Evolutionary conservation across 2,797 vertebrate genomes (phyloP).

Genomic region (Psittacula derbiana): DNA sequence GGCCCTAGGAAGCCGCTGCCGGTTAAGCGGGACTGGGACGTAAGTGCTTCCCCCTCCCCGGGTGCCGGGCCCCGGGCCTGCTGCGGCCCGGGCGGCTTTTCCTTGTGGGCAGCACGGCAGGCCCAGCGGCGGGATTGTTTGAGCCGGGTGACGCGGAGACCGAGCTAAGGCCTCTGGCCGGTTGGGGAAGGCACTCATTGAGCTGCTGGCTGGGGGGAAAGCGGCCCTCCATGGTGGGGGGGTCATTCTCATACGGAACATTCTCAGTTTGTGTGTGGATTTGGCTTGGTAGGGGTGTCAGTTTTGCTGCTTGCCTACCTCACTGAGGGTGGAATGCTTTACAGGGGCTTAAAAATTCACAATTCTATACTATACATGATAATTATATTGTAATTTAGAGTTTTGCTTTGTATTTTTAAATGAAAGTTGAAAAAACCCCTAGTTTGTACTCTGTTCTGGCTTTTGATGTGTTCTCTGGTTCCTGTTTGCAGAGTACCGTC

Average conservation of each 20-base stretch:
- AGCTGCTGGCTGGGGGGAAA: background rate
- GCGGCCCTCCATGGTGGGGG: background rate
- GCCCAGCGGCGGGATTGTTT: background rate
- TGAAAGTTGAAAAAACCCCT: background rate
- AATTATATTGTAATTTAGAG: background rate
- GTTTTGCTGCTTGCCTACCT: background rate
- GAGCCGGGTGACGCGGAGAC: background rate
- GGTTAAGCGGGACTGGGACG: constrained; percentile 44
- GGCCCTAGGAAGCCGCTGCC: background rate
- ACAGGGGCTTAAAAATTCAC: rapidly evolving
- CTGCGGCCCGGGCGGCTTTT: background rate
- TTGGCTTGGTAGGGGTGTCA: rapidly evolving
- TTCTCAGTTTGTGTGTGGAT: rapidly evolving
- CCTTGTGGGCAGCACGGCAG: background rate
- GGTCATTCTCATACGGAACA: too few species aligned
- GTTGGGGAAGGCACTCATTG: background rate
- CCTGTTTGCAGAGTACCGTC: constrained; percentile 82
- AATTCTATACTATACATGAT: rapidly evolving
- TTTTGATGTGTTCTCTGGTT: background rate
- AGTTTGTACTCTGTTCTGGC: background rate
- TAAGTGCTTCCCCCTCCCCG: background rate
- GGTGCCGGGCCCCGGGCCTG: background rate
- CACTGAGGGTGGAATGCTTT: background rate
- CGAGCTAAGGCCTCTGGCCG: background rate
- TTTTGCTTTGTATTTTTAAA: rapidly evolving